These are phyloP conservation scores for Zhuqinia jingwanae DNA, from an alignment of 2,888 invertebrate species.

Conservation along the genomic window DNA sequence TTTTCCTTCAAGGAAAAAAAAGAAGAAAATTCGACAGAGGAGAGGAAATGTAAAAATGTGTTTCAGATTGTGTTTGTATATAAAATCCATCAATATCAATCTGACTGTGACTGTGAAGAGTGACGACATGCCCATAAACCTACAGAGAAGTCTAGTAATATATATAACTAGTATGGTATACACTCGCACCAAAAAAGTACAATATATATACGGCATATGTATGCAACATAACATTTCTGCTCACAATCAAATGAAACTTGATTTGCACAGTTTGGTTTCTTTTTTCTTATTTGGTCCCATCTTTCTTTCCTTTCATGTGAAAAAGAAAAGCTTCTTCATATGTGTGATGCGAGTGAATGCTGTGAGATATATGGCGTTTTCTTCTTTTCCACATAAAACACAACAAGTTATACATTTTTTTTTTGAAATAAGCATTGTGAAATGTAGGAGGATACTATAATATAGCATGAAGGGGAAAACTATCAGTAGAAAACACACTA, in stretches of 20 bases:
- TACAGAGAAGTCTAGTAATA: too few species aligned
- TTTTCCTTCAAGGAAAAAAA: constrained; percentile 37
- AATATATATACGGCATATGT: too few species aligned
- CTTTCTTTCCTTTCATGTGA: not conserved
- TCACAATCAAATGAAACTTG: constrained; percentile 51
- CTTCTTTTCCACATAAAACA: constrained; percentile 61
- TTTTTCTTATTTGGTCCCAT: not conserved
- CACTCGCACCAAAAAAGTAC: too few species aligned
- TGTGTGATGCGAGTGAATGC: too few species aligned
- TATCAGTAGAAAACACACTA: not conserved
- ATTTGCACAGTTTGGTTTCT: constrained; percentile 55
- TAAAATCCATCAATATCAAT: constrained; percentile 70
- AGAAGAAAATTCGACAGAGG: constrained; percentile 28
- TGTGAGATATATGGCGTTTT: constrained; percentile 52
- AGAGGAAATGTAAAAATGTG: constrained; percentile 56
- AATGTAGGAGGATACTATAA: too few species aligned
- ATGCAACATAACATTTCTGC: constrained; percentile 39
- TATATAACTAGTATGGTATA: too few species aligned
- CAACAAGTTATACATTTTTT: constrained; percentile 68
- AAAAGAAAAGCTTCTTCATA: constrained; percentile 8
- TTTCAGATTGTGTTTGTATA: constrained; percentile 66
- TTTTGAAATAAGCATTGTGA: constrained; percentile 31
- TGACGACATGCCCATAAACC: constrained; percentile 40
- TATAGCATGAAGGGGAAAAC: not conserved
- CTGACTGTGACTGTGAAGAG: constrained; percentile 47